phyloP scores from a whole-genome alignment of 2,113 vertebrate species.

The Gopherus evgoodei region DNA sequence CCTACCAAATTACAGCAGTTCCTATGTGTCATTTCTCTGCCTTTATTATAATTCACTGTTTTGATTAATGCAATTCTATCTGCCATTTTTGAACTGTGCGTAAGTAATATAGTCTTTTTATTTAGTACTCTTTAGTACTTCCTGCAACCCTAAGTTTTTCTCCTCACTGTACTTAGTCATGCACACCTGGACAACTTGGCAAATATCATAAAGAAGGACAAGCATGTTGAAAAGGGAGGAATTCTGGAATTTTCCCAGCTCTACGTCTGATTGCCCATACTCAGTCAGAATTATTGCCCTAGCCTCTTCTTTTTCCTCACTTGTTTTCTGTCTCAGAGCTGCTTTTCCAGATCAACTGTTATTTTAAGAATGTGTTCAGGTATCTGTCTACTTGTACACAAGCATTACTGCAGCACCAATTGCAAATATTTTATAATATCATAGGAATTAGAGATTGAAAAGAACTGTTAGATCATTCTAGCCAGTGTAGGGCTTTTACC shows the following conservation, averaged over 20 bases:
- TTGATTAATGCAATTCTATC: not conserved
- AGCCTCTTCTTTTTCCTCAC: not conserved
- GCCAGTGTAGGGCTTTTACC: not conserved
- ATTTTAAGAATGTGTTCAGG: not conserved
- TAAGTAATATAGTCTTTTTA: not conserved
- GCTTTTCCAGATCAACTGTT: not conserved
- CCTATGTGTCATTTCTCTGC: not conserved
- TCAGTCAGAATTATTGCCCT: not conserved
- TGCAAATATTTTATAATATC: constrained; percentile 7
- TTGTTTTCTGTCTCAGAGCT: not conserved
- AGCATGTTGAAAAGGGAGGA: not conserved
- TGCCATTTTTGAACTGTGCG: not conserved
- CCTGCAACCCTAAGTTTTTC: not conserved
- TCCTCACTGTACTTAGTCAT: not conserved
- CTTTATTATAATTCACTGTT: not conserved
- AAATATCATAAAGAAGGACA: not conserved
- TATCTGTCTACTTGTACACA: not conserved
- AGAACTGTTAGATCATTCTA: not conserved
- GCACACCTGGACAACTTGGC: not conserved
- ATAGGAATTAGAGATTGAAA: not conserved
- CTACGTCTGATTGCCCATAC: not conserved
- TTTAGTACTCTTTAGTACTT: not conserved
- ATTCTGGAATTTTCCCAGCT: not conserved
- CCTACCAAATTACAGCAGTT: not conserved
- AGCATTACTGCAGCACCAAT: not conserved